phyloP scores from a whole-genome alignment of 2,113 vertebrate species.

The Scopus umbretta region DNA sequence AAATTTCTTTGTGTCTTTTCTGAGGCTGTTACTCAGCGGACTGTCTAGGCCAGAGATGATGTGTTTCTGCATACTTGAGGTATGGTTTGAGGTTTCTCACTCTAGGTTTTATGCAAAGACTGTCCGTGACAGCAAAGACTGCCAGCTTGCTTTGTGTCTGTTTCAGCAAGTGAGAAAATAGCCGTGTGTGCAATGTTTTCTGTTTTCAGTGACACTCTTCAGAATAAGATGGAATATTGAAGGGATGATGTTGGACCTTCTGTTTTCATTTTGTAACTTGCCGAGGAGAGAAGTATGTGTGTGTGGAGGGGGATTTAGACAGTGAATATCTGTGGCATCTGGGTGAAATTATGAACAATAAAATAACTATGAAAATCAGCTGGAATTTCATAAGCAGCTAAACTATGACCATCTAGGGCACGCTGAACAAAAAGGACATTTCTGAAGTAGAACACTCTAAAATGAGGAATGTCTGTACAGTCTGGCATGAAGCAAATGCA shows the following conservation, averaged over 20 bases:
- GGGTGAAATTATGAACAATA: constrained; percentile 2
- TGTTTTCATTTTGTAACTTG: background rate
- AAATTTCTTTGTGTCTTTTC: background rate
- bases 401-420: background rate
- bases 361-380: background rate
- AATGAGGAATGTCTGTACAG: background rate
- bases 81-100: background rate
- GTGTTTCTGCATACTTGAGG: background rate
- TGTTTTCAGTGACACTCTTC: background rate
- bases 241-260: background rate
- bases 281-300: background rate
- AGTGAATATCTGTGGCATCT: background rate
- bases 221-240: background rate
- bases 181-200: background rate
- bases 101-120: background rate
- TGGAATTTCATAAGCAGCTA: background rate
- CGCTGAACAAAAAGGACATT: background rate
- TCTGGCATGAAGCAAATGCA: background rate
- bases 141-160: background rate
- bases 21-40: background rate
- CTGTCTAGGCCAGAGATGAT: background rate
- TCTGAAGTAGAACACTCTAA: background rate
- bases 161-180: background rate
- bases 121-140: background rate
- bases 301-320: background rate